phyloP scores from a whole-genome alignment of 1,140 invertebrate species.

The Homalodisca vitripennis region DNA sequence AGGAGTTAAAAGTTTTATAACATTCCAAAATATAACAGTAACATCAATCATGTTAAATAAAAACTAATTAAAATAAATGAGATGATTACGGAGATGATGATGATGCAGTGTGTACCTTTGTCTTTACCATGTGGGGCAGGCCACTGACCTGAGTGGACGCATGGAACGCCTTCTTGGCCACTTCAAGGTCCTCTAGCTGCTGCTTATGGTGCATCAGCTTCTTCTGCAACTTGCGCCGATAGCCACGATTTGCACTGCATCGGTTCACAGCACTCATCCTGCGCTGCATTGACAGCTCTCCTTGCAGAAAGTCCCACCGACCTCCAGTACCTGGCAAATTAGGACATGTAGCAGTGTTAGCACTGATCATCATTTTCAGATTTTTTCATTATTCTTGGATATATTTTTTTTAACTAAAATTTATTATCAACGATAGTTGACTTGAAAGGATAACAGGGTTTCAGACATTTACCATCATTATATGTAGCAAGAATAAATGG shows the following conservation, averaged over 20 bases:
- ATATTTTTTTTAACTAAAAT: too few relatives aligned
- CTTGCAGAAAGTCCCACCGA: conserved; percentile 80
- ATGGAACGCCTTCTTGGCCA: conserved; percentile 57
- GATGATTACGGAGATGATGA: too few relatives aligned
- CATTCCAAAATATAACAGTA: too few relatives aligned
- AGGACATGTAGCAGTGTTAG: too few relatives aligned
- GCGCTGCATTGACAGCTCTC: conserved; percentile 60
- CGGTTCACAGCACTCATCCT: conserved; percentile 48
- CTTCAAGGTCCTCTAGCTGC: conserved; percentile 68
- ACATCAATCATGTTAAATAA: too few relatives aligned
- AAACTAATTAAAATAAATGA: conserved; percentile 27
- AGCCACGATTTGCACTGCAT: conserved; percentile 49
- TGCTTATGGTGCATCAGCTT: conserved; percentile 67
- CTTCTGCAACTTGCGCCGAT: conserved; percentile 69
- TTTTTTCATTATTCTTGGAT: too few relatives aligned
- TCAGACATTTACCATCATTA: too few relatives aligned
- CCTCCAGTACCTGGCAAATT: neutral
- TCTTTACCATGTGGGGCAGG: neutral
- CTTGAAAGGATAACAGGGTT: too few relatives aligned
- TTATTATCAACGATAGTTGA: too few relatives aligned
- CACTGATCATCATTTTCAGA: too few relatives aligned
- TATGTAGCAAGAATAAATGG: too few relatives aligned
- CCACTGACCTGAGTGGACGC: conserved; percentile 53
- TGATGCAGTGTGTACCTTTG: conserved; percentile 9
- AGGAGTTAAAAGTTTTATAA: too few relatives aligned